A percentile compares a stretch with the other conserved stretches of the same genome.
phyloP scores from a whole-genome alignment of 1,140 invertebrate species.

The Wiebesia pumilae region DNA sequence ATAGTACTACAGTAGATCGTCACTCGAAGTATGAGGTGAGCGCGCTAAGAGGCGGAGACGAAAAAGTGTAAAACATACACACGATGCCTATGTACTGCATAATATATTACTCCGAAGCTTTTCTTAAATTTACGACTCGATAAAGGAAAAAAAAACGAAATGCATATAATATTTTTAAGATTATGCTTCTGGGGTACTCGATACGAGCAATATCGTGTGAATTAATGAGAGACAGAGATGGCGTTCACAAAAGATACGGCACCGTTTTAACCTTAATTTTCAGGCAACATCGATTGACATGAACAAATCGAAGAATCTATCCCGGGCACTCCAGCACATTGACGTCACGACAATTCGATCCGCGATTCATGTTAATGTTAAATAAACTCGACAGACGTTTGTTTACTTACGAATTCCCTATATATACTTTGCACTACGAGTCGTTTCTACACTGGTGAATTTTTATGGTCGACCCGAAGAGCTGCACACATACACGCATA shows the following conservation, averaged over 20 bases:
- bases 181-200: background rate
- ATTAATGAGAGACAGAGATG: constrained; percentile 35
- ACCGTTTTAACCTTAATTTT: constrained; percentile 50
- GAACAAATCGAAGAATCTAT: background rate
- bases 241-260: constrained; percentile 20
- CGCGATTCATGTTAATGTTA: background rate
- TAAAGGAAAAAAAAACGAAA: background rate
- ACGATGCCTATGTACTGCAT: background rate
- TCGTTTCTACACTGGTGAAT: constrained; percentile 50
- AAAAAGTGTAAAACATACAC: constrained; percentile 31
- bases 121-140: background rate
- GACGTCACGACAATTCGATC: background rate
- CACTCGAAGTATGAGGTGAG: background rate
- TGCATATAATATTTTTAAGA: background rate
- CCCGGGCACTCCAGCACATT: background rate
- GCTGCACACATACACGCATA: background rate
- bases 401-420: constrained; percentile 46
- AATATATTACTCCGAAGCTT: background rate
- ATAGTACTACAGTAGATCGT: constrained; percentile 3
- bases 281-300: background rate
- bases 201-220: background rate
- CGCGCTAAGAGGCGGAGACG: constrained; percentile 8
- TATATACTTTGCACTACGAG: constrained; percentile 45
- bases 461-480: constrained; percentile 35
- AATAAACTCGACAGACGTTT: constrained; percentile 41